Base-by-base conservation (phyloP, 2,797 vertebrate genomes). In the Hemitrygon akajei region DNA sequence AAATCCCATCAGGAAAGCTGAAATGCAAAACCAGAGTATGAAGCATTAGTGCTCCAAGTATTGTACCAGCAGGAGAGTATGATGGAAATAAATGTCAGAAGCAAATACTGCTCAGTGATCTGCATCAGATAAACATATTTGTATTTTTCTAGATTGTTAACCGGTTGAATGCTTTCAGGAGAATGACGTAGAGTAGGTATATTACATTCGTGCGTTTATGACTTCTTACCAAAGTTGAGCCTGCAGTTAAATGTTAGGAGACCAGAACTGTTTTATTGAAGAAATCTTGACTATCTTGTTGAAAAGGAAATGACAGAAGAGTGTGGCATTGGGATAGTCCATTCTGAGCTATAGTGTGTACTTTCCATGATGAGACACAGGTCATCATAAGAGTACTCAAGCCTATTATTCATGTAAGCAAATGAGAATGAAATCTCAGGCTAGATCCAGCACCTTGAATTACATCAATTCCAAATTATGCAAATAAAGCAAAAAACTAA, bases 61-160 rank as follows among this genome's bases (percentile, higher is more conserved):
- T n/a, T 79, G n/a, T 37, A 34, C 1, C 77, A 79, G n/a, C 34
- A 79, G n/a, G 10, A 79, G n/a, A 0, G 47, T 1, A 7, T 34
- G 76, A 12, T 79, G 77, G 27, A 87, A n/a, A 80, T 79, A 40
- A 87, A 87, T 63, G 56, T 63, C 84, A n/a, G 14, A 87, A 87
- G 58, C 82, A 58, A 60, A 56, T 30, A 86, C 27, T 30, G 25
- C 30, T 63, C 30, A 58, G 47, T 27, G 81, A 58, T 84, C 3
- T 58, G 47, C 47, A 58, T 84, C 25, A 30, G 22, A 56, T 47
- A 82, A 56, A 82, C 22, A 82, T 82, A 82, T 25, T 25, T 27
- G 9, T 30, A 25, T 27, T 58, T 84, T 84, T 20, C 47, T 22
- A 27, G 81, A 3, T 84, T 58, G 20, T 47, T 58, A 47, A 84